phyloP scores from a whole-genome alignment of 2,113 vertebrate genomes.

The Tautogolabrus adspersus region DNA sequence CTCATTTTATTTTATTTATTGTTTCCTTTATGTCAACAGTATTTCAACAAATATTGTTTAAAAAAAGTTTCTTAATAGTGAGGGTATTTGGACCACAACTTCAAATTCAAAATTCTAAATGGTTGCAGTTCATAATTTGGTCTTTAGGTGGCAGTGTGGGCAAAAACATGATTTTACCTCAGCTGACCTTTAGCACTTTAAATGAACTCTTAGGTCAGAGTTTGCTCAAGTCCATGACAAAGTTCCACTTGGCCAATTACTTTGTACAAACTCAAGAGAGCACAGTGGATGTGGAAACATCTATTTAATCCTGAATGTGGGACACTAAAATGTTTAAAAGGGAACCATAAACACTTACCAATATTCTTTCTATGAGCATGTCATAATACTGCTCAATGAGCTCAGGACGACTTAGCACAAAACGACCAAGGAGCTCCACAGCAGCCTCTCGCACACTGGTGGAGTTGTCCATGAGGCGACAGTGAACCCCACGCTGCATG shows the following conservation, averaged over 20 bases:
- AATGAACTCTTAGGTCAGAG: constrained; percentile 26
- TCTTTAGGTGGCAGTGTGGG: constrained; percentile 44
- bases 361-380: constrained; percentile 93
- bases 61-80: too few relatives aligned
- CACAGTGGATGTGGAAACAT: background rate
- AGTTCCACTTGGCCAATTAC: background rate
- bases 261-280: background rate
- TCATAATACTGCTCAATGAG: constrained; percentile 99
- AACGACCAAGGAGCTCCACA: constrained; percentile 95
- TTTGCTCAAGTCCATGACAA: background rate
- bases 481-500: constrained; percentile 98
- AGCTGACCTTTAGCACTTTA: constrained; percentile 36
- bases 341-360: constrained; percentile 65
- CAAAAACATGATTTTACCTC: constrained; percentile 29
- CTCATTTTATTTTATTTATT: background rate
- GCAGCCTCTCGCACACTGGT: constrained; percentile 97
- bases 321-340: background rate
- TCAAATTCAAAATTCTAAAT: background rate
- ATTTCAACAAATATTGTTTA: too few relatives aligned
- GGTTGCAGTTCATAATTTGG: constrained; percentile 26
- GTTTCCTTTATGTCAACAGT: too few relatives aligned
- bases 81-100: background rate
- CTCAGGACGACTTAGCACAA: constrained; percentile 95
- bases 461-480: constrained; percentile 97
- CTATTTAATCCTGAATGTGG: background rate